Conservation (phyloP, 1,140 invertebrate genomes). For the Drosophila ercepeae region DNA sequence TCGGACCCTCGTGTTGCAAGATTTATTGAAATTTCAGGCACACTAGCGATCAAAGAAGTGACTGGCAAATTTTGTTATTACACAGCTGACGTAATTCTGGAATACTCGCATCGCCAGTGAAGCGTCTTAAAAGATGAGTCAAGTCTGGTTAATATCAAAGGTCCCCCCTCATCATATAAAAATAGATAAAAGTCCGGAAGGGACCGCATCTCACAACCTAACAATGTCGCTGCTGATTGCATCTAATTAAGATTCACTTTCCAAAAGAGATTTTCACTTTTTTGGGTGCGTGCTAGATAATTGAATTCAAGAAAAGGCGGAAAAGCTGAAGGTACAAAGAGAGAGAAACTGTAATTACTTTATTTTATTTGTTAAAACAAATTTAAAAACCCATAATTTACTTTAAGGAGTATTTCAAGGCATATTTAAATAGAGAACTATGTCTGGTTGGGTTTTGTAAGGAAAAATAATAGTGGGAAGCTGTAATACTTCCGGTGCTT, state of each 20-base stretch:
- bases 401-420: background rate
- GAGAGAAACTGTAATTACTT: background rate
- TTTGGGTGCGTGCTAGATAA: conserved; percentile 50
- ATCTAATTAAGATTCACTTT: conserved; percentile 71
- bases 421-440: too few species aligned
- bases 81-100: conserved; percentile 50
- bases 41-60: conserved; percentile 28
- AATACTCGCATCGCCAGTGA: conserved; percentile 23
- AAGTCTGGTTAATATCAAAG: background rate
- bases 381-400: background rate
- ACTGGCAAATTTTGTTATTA: conserved; percentile 46
- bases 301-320: conserved; percentile 21
- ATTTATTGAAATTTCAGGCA: conserved; percentile 39
- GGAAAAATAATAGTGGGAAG: background rate
- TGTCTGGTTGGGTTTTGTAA: background rate
- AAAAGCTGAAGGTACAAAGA: conserved; percentile 5
- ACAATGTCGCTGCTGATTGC: conserved; percentile 53
- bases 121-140: conserved; percentile 48
- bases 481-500: conserved; percentile 34
- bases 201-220: conserved; percentile 10
- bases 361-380: background rate
- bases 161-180: conserved; percentile 15
- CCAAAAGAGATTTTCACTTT: conserved; percentile 68
- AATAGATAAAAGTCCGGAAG: conserved; percentile 30
- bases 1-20: conserved; percentile 10